phyloP scores from a whole-genome alignment of 30 jellyfish, hydroid and myxozoan species.

The Aurelia coerulea region DNA sequence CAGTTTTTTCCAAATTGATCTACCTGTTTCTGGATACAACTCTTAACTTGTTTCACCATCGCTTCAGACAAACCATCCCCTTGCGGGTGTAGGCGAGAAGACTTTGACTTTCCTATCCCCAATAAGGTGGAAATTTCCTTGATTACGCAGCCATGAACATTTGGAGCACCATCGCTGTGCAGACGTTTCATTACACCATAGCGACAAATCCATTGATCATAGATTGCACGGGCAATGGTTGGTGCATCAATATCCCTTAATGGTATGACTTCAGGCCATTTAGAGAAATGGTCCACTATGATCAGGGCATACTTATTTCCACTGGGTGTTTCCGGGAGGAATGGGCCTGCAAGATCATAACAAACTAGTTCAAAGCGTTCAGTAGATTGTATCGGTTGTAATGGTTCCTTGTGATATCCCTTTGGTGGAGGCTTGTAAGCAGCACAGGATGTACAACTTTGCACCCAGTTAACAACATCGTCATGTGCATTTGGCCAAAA shows the following conservation, averaged over 20 bases:
- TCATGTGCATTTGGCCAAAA: constrained; percentile 43
- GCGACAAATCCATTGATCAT: constrained; percentile 31
- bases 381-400: constrained; percentile 36
- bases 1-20: constrained; percentile 22
- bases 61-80: constrained; percentile 51
- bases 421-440: constrained; percentile 34
- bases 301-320: constrained; percentile 14
- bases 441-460: constrained; percentile 15
- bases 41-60: constrained; percentile 36
- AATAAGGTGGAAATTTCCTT: not conserved
- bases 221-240: constrained; percentile 22
- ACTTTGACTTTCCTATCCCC: constrained; percentile 32
- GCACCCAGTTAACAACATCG: constrained; percentile 38
- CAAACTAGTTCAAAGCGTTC: constrained; percentile 21
- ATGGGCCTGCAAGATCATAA: constrained; percentile 43
- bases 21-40: constrained; percentile 35
- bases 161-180: constrained; percentile 38
- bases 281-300: constrained; percentile 13
- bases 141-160: constrained; percentile 39
- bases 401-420: constrained; percentile 39
- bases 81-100: constrained; percentile 44
- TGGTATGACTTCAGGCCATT: constrained; percentile 43
- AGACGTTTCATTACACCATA: constrained; percentile 40
- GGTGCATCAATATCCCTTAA: not conserved
- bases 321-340: constrained; percentile 17